Evolutionary conservation across 2,888 invertebrate species (phyloP).

Genomic region (Dastarcus helophoroides): DNA sequence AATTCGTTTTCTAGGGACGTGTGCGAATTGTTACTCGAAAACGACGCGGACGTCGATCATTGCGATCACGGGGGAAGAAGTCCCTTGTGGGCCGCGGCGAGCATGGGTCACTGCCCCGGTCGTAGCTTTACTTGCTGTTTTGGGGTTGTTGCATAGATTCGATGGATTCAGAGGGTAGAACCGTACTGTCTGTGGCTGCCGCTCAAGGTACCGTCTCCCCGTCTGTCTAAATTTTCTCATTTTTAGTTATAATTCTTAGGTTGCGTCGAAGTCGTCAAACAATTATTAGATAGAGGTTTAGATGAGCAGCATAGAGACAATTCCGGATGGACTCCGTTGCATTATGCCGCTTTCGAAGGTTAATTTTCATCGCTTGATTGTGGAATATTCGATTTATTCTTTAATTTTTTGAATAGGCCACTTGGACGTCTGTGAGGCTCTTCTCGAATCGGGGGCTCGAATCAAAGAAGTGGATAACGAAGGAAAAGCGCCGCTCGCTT

Average conservation of each 20-base stretch:
- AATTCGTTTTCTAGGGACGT: conserved; percentile 51
- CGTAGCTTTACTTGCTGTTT: conserved; percentile 74
- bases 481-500: conserved; percentile 75
- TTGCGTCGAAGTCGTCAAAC: conserved; percentile 78
- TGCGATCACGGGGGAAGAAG: conserved; percentile 71
- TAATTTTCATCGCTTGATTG: conserved; percentile 8
- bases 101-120: conserved; percentile 83
- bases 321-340: conserved; percentile 94
- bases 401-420: conserved; percentile 46
- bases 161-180: conserved; percentile 89
- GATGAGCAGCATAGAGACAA: conserved; percentile 86
- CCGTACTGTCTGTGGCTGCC: conserved; percentile 74
- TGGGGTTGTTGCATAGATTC: conserved; percentile 94
- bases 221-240: not conserved
- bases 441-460: conserved; percentile 78
- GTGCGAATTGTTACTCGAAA: conserved; percentile 81
- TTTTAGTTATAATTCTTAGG: conserved; percentile 31
- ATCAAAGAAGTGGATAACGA: conserved; percentile 86
- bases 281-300: conserved; percentile 74
- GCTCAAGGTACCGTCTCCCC: conserved; percentile 51
- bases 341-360: conserved; percentile 91
- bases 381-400: not conserved
- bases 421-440: conserved; percentile 65
- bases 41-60: conserved; percentile 86
- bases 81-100: conserved; percentile 85